Evolutionary conservation across 2,113 vertebrate species (phyloP).

Genomic region (Motacilla tschutschensis): DNA sequence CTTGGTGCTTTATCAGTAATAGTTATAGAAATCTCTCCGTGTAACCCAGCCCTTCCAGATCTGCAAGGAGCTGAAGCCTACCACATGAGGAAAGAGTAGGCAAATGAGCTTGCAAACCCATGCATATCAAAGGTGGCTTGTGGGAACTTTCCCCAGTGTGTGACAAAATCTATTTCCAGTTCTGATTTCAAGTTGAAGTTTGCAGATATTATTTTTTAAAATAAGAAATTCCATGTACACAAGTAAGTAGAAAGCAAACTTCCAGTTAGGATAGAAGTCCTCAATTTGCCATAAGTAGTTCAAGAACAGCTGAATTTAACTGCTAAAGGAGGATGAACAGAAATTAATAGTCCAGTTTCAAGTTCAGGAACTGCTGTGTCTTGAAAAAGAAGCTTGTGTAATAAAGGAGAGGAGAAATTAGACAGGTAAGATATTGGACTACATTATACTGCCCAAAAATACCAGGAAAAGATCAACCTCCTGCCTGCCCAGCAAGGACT

Average conservation of each 20-base stretch:
- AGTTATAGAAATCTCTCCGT: background rate
- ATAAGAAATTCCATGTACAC: background rate
- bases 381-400: background rate
- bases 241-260: background rate
- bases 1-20: background rate
- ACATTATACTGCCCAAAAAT: background rate
- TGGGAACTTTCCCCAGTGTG: background rate
- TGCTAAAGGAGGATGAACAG: background rate
- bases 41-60: background rate
- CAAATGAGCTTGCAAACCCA: background rate
- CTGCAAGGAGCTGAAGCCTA: background rate
- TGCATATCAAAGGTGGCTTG: background rate
- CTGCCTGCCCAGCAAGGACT: background rate
- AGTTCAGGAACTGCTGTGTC: background rate
- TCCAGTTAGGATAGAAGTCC: background rate
- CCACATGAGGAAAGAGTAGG: background rate
- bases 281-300: background rate
- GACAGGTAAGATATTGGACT: background rate
- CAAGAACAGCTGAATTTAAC: background rate
- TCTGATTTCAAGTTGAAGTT: background rate
- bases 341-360: background rate
- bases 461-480: background rate
- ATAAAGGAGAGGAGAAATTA: background rate
- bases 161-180: background rate
- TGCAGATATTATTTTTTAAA: background rate